Percentiles rank a stretch among this genome's conserved stretches.
Conservation (phyloP, 2,113 vertebrate genomes). For the Peucedramus taeniatus region DNA sequence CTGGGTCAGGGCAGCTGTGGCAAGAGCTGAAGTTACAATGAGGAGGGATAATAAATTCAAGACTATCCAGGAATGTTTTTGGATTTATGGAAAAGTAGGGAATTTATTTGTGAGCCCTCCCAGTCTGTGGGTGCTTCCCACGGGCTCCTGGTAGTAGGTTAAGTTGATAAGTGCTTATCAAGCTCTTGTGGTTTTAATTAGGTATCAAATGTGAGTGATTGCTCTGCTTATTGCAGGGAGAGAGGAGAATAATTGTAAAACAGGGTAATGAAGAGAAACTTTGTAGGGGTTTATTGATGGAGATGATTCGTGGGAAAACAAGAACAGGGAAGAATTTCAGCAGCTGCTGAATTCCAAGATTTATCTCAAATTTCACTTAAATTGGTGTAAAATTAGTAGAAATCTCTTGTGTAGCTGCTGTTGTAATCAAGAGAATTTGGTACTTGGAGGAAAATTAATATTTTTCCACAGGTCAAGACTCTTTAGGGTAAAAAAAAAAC, state of each 20-base stretch:
- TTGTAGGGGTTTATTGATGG: neutral
- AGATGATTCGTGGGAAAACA: fast-evolving
- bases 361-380: neutral
- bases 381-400: neutral
- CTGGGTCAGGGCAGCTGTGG: neutral
- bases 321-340: neutral
- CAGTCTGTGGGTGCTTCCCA: neutral
- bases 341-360: neutral
- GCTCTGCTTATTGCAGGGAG: neutral
- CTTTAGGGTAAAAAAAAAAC: neutral
- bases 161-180: neutral
- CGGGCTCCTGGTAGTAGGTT: neutral
- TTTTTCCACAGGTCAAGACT: neutral
- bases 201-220: neutral
- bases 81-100: fast-evolving
- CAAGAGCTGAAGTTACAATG: neutral
- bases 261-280: neutral
- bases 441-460: neutral
- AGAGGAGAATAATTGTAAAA: neutral
- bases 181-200: neutral
- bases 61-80: neutral
- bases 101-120: neutral
- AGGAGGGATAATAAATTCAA: neutral
- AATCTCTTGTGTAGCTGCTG: neutral
- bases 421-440: neutral